phyloP scores from a whole-genome alignment of 2,113 vertebrate genomes.

The Pterocles gutturalis region DNA sequence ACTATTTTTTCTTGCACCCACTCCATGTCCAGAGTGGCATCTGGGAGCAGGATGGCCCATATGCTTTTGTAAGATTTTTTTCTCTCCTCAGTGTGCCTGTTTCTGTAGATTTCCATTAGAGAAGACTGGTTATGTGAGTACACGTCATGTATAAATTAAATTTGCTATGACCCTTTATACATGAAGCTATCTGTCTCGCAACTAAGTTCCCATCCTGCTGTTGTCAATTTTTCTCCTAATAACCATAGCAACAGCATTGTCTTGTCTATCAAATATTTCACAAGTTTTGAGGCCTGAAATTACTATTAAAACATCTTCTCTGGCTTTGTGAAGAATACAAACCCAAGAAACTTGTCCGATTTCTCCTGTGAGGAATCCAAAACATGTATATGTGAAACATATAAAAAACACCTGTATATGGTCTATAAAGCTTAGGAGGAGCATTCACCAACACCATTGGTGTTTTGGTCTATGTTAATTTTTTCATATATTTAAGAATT shows the following conservation, averaged over 20 bases:
- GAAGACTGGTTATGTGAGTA: not conserved
- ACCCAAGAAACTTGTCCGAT: not conserved
- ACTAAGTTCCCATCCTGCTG: not conserved
- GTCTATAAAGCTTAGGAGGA: not conserved
- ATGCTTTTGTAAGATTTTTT: not conserved
- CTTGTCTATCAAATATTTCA: not conserved
- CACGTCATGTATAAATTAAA: not conserved
- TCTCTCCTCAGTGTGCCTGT: not conserved
- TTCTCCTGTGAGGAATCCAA: not conserved
- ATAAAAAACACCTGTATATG: not conserved
- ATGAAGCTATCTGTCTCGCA: conserved; percentile 31
- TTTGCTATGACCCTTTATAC: not conserved
- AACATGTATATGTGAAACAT: not conserved
- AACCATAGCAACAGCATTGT: conserved; percentile 32
- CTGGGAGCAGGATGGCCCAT: not conserved
- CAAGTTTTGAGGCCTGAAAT: not conserved
- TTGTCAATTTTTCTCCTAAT: conserved; percentile 12
- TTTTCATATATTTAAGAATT: not conserved
- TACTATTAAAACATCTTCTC: not conserved
- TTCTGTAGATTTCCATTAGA: conserved; percentile 13
- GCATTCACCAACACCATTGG: not conserved
- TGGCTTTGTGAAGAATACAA: not conserved
- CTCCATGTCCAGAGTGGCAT: not conserved
- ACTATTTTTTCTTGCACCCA: not conserved
- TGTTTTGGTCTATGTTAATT: not conserved